phyloP scores from a whole-genome alignment of 2,888 invertebrate species.

The Opisthograptis luteolata region DNA sequence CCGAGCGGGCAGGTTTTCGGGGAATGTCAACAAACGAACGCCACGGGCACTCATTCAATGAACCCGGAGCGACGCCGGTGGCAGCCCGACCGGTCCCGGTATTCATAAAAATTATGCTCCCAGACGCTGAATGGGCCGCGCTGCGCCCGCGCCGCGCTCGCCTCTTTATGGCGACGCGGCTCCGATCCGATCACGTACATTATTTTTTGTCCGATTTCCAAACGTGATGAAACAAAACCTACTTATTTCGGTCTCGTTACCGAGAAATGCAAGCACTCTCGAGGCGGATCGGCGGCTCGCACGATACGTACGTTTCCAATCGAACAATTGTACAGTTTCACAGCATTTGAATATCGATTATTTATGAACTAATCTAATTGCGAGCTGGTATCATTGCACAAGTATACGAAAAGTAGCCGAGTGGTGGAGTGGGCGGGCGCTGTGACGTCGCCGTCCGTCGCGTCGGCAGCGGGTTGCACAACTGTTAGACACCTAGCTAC shows the following conservation, averaged over 20 bases:
- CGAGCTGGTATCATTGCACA: slow-evolving; percentile 64
- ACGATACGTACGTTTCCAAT: slow-evolving; percentile 50
- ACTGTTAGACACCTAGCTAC: slow-evolving; percentile 36
- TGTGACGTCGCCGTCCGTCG: slow-evolving; percentile 37
- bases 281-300: slow-evolving; percentile 52
- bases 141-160: slow-evolving; percentile 47
- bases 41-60: slow-evolving; percentile 77
- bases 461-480: slow-evolving; percentile 45
- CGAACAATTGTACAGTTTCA: slow-evolving; percentile 59
- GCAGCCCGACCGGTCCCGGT: slow-evolving; percentile 70
- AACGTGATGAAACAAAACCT: slow-evolving; percentile 58
- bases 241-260: slow-evolving; percentile 42
- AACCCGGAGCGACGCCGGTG: slow-evolving; percentile 60
- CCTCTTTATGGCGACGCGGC: slow-evolving; percentile 50
- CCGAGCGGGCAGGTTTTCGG: slow-evolving; percentile 83
- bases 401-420: slow-evolving; percentile 60
- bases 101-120: slow-evolving; percentile 81
- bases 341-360: slow-evolving; percentile 47
- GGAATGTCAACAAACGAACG: slow-evolving; percentile 82
- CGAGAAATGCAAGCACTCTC: slow-evolving; percentile 49
- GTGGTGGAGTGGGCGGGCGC: slow-evolving; percentile 52
- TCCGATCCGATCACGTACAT: slow-evolving; percentile 60
- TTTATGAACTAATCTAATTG: slow-evolving; percentile 50
- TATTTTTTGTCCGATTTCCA: slow-evolving; percentile 57
- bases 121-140: slow-evolving; percentile 70